Conservation (phyloP, 2,888 invertebrate genomes). For the Arctia plantaginis region DNA sequence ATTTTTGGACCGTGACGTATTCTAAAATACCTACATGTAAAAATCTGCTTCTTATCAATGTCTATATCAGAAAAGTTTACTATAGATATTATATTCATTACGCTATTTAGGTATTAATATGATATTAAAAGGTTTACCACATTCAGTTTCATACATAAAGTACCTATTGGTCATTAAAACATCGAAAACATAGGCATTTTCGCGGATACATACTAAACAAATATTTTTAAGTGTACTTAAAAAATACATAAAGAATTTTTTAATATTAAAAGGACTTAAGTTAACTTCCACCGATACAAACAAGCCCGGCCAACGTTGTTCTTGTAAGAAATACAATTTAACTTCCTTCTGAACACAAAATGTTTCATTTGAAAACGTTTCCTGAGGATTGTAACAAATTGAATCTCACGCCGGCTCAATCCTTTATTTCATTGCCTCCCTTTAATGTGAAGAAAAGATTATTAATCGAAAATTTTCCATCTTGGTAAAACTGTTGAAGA, state of each 20-base stretch:
- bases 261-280: constrained; percentile 66
- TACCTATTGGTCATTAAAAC: background rate
- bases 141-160: background rate
- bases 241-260: constrained; percentile 61
- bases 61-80: too few relatives aligned
- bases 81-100: background rate
- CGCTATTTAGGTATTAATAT: too few relatives aligned
- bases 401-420: constrained; percentile 80
- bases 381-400: constrained; percentile 82
- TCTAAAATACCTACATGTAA: background rate
- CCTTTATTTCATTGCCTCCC: constrained; percentile 78
- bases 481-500: constrained; percentile 61
- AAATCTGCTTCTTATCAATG: too few relatives aligned
- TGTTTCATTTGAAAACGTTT: constrained; percentile 80
- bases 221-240: constrained; percentile 23
- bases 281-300: constrained; percentile 68
- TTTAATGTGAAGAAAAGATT: constrained; percentile 77
- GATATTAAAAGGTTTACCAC: too few relatives aligned
- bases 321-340: constrained; percentile 81
- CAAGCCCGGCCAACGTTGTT: constrained; percentile 65
- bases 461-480: constrained; percentile 80
- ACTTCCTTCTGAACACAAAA: constrained; percentile 77
- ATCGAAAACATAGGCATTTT: constrained; percentile 5
- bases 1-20: background rate
- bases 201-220: constrained; percentile 5